phyloP scores from a whole-genome alignment of 2,888 invertebrate genomes.

The Aphodius granarius region DNA sequence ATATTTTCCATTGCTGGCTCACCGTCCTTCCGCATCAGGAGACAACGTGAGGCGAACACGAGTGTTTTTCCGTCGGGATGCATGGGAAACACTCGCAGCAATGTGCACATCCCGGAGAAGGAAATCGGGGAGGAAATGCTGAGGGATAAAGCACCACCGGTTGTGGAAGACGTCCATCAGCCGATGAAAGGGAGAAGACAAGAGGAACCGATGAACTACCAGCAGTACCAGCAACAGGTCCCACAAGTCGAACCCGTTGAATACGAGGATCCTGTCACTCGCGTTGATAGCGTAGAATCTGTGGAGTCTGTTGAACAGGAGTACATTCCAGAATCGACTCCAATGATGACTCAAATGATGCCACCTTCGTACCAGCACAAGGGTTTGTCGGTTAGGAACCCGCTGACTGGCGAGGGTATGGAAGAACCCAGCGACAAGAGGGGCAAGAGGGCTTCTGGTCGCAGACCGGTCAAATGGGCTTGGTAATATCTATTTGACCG shows the following conservation, averaged over 20 bases:
- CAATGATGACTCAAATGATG: neutral
- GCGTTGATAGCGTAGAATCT: neutral
- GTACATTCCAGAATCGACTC: neutral
- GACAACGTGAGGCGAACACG: constrained; percentile 35
- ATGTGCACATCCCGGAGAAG: constrained; percentile 2
- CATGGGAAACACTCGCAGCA: constrained; percentile 33
- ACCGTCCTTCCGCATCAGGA: constrained; percentile 44
- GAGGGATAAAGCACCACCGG: neutral
- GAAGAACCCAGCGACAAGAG: constrained; percentile 17
- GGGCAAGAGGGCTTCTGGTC: constrained; percentile 17
- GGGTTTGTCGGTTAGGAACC: constrained; percentile 34
- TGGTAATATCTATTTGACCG: constrained; percentile 13
- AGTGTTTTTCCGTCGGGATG: constrained; percentile 40
- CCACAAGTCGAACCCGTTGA: neutral
- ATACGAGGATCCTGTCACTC: neutral
- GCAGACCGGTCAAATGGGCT: constrained; percentile 4
- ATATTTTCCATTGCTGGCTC: constrained; percentile 49
- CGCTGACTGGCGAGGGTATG: constrained; percentile 41
- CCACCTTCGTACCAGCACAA: constrained; percentile 8
- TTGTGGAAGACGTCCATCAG: neutral
- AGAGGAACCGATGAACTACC: neutral
- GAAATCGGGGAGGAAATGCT: constrained; percentile 10
- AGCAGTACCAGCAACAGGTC: neutral
- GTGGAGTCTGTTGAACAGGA: neutral
- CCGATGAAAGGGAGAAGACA: neutral